phyloP scores from a whole-genome alignment of 2,797 vertebrate genomes.

The Brachyalestes nurse region DNA sequence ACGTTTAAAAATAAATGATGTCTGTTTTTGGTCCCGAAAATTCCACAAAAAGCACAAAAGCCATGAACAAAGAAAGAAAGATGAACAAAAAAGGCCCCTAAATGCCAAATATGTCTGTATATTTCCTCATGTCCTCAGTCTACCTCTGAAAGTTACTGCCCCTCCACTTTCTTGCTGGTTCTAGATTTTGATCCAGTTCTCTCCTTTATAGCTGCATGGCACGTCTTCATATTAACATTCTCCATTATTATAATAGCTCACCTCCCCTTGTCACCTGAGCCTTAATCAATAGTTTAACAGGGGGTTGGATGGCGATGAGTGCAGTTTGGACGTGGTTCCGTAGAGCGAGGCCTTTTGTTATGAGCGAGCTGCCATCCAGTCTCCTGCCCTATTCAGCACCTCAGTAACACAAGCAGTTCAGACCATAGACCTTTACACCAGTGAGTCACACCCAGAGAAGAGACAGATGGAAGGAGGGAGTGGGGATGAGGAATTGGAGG shows the following conservation, averaged over 20 bases:
- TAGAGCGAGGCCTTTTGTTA: constrained; percentile 73
- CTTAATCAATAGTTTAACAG: constrained; percentile 84
- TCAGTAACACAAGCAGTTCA: constrained; percentile 55
- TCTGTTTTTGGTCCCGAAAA: too few relatives aligned
- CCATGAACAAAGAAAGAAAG: too few relatives aligned
- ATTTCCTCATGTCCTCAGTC: too few relatives aligned
- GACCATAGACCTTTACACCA: not conserved
- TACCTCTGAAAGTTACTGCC: too few relatives aligned
- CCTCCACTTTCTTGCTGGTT: not conserved
- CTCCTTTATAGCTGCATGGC: not conserved
- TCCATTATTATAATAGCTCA: constrained; percentile 20
- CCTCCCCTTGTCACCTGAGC: constrained; percentile 69
- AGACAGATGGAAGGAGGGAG: constrained; percentile 37
- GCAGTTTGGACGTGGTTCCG: constrained; percentile 74
- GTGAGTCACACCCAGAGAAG: constrained; percentile 15
- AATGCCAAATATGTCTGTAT: too few relatives aligned
- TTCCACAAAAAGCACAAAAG: too few relatives aligned
- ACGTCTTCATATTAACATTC: not conserved
- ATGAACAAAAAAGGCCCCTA: too few relatives aligned
- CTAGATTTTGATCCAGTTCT: not conserved
- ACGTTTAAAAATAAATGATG: too few relatives aligned
- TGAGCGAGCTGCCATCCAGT: constrained; percentile 54
- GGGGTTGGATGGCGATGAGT: constrained; percentile 73
- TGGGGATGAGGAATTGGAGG: not conserved
- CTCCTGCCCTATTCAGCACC: constrained; percentile 57